Evolutionary conservation across 2,888 invertebrate species (phyloP).

Genomic region (Maniola hyperantus): DNA sequence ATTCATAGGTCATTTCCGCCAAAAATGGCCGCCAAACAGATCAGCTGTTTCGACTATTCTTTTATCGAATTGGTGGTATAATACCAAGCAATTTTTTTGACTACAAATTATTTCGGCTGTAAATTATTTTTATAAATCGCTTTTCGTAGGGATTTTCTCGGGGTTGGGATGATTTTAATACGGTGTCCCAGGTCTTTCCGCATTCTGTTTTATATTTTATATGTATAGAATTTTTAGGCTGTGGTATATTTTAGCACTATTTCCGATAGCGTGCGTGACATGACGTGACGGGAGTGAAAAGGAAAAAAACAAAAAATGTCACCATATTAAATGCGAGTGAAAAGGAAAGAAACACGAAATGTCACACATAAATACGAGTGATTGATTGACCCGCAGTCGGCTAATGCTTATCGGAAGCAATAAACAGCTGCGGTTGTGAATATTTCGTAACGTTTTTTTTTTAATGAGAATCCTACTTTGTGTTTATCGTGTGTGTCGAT

Average conservation of each 20-base stretch:
- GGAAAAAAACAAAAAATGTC: conserved; percentile 60
- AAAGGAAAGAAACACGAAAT: conserved; percentile 52
- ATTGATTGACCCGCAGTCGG: conserved; percentile 78
- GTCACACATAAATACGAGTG: conserved; percentile 78
- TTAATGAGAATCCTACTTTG: not conserved
- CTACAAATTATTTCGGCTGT: no score
- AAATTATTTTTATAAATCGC: no score
- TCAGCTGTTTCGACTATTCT: no score
- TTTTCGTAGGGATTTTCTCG: no score
- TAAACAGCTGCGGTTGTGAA: conserved; percentile 71
- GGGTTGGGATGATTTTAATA: no score
- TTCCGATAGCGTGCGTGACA: conserved; percentile 47
- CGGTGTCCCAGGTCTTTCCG: no score
- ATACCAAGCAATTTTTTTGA: no score
- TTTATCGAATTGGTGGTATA: no score
- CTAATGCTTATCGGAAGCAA: conserved; percentile 74
- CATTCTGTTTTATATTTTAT: not conserved
- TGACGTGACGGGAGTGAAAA: conserved; percentile 49
- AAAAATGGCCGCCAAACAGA: no score
- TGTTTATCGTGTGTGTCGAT: no score
- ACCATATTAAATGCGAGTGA: conserved; percentile 59
- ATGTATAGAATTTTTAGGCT: conserved; percentile 36
- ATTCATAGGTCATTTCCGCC: no score
- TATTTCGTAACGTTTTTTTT: conserved; percentile 59
- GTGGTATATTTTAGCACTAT: conserved; percentile 37